Evolutionary conservation across 2,113 vertebrate genomes (phyloP), one percentile per base, ranked within the genome.

Genomic region (Pao palembangensis): DNA sequence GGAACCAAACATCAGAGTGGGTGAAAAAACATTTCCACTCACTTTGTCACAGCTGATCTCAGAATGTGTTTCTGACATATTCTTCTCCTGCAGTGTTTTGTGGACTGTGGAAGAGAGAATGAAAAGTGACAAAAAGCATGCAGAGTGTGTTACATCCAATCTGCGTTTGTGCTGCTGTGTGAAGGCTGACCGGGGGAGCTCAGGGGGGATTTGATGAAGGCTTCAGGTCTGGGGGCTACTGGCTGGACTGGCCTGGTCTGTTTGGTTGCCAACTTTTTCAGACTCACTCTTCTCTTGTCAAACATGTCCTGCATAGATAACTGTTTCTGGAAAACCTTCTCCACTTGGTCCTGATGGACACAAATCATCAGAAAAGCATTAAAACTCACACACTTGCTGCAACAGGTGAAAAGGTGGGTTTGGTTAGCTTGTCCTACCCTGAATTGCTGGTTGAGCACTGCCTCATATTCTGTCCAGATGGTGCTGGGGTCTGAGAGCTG

Each of bases 261-360:
- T 87, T 95, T 99, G 78, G 96, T 95, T 3, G 97, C 97, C 21
- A 99, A 88, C 85, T 98, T 99, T 88, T 94, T 96, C 62, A 99
- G 92, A 81, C 97, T 98, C 53, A 94, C 84, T 85, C 91, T 92
- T 44, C 97, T 89, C 84, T 96, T 97, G 62, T 96, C 94, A 76
- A 98, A 98, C 94, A 98, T 98, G 81, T 98, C 95, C 82, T 95
- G 92, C 91, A 94, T 94, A 19, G 92, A 95, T 58, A 82, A 75
- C 67, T 98, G 96, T 85, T 98, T 99, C 87, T 94, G 95, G 78
- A 94, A 94, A 80, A 94, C 92, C 55, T 92, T 94, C 69, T 93
- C 92, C 69, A 98, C 92, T 17, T 94, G 97, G 1, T 94, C 93
- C 97, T 98, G 82, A 55, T 17, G 49, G 19, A 17, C 20, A 61